Percentiles rank a stretch among this genome's conserved stretches.
Evolutionary conservation across 1,140 invertebrate species (phyloP).

Genomic region (Saxidomus purpurata): DNA sequence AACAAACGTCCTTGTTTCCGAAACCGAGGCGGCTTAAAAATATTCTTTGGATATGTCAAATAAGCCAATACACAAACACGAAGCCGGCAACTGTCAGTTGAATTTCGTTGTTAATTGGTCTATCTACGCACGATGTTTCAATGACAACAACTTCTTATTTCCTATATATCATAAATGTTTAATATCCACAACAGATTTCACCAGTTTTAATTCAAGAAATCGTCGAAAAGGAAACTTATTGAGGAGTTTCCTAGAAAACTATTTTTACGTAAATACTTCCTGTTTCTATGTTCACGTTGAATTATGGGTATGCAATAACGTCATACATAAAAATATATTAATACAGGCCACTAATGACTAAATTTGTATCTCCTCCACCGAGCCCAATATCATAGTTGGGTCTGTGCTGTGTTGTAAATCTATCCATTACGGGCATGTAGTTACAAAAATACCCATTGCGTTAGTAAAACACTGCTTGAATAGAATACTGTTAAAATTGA

Average conservation of each 20-base stretch:
- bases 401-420: too few relatives aligned
- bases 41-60: slow-evolving; percentile 40
- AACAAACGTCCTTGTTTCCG: background rate
- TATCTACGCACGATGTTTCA: background rate
- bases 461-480: too few relatives aligned
- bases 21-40: slow-evolving; percentile 1
- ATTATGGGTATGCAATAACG: slow-evolving; percentile 46
- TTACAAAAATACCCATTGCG: too few relatives aligned
- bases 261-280: slow-evolving; percentile 58
- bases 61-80: slow-evolving; percentile 63
- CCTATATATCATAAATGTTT: background rate
- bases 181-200: background rate
- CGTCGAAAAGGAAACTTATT: background rate
- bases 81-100: slow-evolving; percentile 58
- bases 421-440: too few relatives aligned
- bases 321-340: background rate
- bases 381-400: too few relatives aligned
- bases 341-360: background rate
- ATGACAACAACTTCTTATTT: background rate
- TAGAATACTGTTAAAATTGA: too few relatives aligned
- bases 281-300: slow-evolving; percentile 63
- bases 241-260: slow-evolving; percentile 41
- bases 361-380: too few relatives aligned
- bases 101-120: background rate
- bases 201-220: slow-evolving; percentile 25